phyloP scores from a whole-genome alignment of 2,797 vertebrate genomes.

The Microctenopoma stevenorrisi region DNA sequence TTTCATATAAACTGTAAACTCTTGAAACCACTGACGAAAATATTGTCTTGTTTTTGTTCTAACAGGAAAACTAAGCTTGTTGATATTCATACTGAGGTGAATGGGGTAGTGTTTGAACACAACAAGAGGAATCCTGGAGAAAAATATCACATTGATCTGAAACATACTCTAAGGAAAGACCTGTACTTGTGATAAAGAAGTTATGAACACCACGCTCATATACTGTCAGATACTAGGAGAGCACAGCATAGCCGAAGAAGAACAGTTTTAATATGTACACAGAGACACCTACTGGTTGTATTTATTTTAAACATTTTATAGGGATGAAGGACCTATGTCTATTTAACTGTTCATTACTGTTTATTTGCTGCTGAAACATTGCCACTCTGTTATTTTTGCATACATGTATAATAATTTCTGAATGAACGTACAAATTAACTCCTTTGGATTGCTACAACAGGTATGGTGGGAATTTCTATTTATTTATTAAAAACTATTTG shows the following conservation, averaged over 20 bases:
- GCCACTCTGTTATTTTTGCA: not conserved
- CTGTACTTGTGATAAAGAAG: slow-evolving; percentile 77
- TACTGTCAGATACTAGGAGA: too few relatives aligned
- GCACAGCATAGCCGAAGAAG: not conserved
- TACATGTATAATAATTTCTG: not conserved
- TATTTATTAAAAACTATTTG: too few relatives aligned
- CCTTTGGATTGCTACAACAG: too few relatives aligned
- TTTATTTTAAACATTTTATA: not conserved
- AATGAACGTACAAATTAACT: not conserved
- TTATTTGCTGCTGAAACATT: not conserved
- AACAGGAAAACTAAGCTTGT: slow-evolving; percentile 84
- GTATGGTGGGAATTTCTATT: too few relatives aligned
- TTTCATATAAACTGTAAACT: not conserved
- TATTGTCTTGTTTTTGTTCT: slow-evolving; percentile 42
- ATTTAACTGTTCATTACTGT: not conserved
- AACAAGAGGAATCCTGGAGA: slow-evolving; percentile 76
- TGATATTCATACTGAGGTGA: slow-evolving; percentile 87
- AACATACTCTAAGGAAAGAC: slow-evolving; percentile 89
- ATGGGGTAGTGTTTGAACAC: slow-evolving; percentile 82
- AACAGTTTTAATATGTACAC: slow-evolving; percentile 16
- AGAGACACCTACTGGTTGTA: slow-evolving; percentile 59
- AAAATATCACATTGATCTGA: slow-evolving; percentile 81
- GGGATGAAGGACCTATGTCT: not conserved
- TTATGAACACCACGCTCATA: not conserved
- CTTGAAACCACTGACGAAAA: slow-evolving; percentile 7